Evolutionary conservation across 2,113 vertebrate genomes (phyloP).

Genomic region (Stigmatopora nigra): DNA sequence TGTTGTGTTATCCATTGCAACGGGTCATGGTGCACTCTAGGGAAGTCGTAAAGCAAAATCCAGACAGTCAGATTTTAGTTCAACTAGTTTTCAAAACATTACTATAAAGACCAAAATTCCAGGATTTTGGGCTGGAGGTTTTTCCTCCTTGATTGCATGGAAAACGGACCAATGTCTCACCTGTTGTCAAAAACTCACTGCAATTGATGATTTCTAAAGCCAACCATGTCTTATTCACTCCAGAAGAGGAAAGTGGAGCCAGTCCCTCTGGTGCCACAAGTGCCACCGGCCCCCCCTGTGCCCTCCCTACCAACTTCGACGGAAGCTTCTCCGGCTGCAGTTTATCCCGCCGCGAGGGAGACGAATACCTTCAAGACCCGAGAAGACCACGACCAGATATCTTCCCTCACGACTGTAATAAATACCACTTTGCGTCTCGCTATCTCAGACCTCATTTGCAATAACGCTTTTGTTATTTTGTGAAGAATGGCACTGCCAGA

Average conservation of each 20-base stretch:
- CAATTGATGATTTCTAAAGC: neutral
- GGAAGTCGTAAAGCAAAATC: conserved; percentile 19
- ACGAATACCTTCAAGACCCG: conserved; percentile 66
- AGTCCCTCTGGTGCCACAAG: conserved; percentile 71
- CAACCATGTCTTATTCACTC: conserved; percentile 32
- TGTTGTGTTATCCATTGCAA: conserved; percentile 20
- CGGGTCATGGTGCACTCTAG: conserved; percentile 24
- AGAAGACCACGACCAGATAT: conserved; percentile 68
- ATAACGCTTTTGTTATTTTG: neutral
- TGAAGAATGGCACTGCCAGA: conserved; percentile 79
- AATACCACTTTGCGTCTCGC: neutral
- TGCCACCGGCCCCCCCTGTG: conserved; percentile 73
- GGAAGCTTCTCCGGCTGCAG: conserved; percentile 76
- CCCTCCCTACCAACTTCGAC: conserved; percentile 68
- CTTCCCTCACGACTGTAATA: conserved; percentile 65
- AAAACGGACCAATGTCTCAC: neutral
- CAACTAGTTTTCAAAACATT: too few species aligned
- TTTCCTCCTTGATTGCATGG: neutral
- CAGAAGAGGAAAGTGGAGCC: conserved; percentile 88
- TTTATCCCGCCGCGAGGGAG: conserved; percentile 74
- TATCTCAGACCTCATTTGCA: neutral
- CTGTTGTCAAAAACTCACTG: neutral
- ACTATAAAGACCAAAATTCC: too few species aligned
- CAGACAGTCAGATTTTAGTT: conserved; percentile 8
- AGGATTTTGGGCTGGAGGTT: neutral